A percentile compares a stretch with the other conserved stretches of the same genome.
Conservation (phyloP, 2,113 vertebrate species). For the Scomber japonicus region DNA sequence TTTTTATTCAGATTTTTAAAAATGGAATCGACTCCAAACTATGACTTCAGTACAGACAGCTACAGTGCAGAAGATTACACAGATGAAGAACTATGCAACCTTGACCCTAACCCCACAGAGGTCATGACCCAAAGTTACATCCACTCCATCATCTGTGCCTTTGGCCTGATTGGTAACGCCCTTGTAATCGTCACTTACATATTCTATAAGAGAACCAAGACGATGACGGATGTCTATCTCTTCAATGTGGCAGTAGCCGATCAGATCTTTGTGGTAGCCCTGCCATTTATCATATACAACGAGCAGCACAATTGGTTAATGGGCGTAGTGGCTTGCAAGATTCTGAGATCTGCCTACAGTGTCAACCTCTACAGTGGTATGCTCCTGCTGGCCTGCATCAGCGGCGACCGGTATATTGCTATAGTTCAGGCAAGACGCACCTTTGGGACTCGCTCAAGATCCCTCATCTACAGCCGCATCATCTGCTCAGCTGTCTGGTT, state of each 20-base stretch:
- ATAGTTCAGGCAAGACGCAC: conserved; percentile 91
- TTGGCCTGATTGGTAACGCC: conserved; percentile 90
- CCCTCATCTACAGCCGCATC: conserved; percentile 77
- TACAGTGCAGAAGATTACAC: not conserved
- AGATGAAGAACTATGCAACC: conserved; percentile 27
- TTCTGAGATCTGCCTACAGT: conserved; percentile 87
- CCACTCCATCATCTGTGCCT: conserved; percentile 87
- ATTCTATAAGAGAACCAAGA: conserved; percentile 90
- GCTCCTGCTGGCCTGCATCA: conserved; percentile 92
- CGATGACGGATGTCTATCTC: conserved; percentile 94
- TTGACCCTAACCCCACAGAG: conserved; percentile 14
- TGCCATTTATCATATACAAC: conserved; percentile 89
- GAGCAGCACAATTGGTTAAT: conserved; percentile 87
- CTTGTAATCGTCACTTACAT: conserved; percentile 91
- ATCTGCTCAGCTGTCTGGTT: conserved; percentile 89
- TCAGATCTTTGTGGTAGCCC: conserved; percentile 89
- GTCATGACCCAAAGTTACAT: conserved; percentile 59
- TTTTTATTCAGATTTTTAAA: conserved; percentile 37
- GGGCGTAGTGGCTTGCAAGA: conserved; percentile 84
- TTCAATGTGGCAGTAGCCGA: conserved; percentile 92
- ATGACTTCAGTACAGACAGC: not conserved
- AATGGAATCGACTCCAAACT: conserved; percentile 20
- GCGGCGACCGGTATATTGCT: conserved; percentile 91
- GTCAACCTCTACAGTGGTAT: conserved; percentile 95
- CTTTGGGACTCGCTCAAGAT: conserved; percentile 83